Base-by-base conservation (phyloP, 1,140 invertebrate genomes). In the Diorhabda carinulata region DNA sequence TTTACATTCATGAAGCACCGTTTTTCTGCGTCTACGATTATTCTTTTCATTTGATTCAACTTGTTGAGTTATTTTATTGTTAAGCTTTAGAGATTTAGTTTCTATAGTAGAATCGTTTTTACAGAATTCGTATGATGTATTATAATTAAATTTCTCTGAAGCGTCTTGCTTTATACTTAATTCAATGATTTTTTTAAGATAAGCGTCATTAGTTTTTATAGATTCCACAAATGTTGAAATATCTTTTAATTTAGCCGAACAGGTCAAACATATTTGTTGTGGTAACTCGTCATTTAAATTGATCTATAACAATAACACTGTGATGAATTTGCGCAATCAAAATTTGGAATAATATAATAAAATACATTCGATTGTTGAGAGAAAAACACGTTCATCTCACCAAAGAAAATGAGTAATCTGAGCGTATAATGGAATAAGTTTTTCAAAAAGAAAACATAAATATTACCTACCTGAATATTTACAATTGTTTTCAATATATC, bases 221-320 rank as follows among this genome's bases (percentile, higher is more conserved):
- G 60, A 6, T 44, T 57, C 10, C n/a, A 67, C 60, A 52, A 67
- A 67, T 4, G 43, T 44, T 25, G 65, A 67, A 43, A 67, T 60
- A 25, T 45, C 44, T n/a, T 60, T 5, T 40, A 60, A 25, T 45
- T 67, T 59, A 7, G 40, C 25, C 9, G 60, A 3, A 42, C 65
- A 67, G 3, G 6, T 10, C n/a, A 44, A 10, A 60, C 65, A 67
- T 57, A 67, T 25, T 57, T 67, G 57, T 67, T 43, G 10, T 45
- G 65, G 65, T 7, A 67, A 47, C 10, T 45, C 43, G 42, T 47
- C 57, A 47, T 67, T 5, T 2, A 44, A 41, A 43, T 67, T 56
- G 10, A 67, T 67, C 65, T 67, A 67, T 42, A 67, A 67, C 40
- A 25, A 25, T 25, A 25, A 25, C 25, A 25, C 25, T 25, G 25